Evolutionary conservation across 1,140 invertebrate species (phyloP).

Genomic region (Acromyrmex heyeri): DNA sequence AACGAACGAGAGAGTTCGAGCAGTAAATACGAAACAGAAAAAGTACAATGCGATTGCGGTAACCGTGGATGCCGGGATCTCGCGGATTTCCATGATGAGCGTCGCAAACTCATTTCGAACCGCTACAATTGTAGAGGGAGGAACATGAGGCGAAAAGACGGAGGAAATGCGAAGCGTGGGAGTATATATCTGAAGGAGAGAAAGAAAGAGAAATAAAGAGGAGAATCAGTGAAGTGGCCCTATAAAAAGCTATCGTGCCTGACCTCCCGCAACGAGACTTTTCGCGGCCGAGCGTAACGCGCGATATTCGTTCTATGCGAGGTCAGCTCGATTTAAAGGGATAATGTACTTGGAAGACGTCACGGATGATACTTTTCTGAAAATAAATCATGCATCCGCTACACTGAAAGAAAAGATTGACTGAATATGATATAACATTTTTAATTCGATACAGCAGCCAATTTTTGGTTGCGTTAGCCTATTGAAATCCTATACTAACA

Average conservation of each 20-base stretch:
- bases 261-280: conserved; percentile 83
- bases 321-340: neutral
- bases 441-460: too few relatives aligned
- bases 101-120: conserved; percentile 51
- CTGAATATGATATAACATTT: too few relatives aligned
- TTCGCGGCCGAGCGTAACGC: conserved; percentile 75
- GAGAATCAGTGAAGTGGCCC: conserved; percentile 69
- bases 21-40: conserved; percentile 42
- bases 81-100: conserved; percentile 47
- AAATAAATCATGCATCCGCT: neutral
- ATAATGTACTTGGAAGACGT: neutral
- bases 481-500: too few relatives aligned
- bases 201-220: conserved; percentile 40
- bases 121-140: conserved; percentile 23
- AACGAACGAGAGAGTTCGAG: conserved; percentile 33
- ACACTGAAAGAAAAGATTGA: too few relatives aligned
- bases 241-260: conserved; percentile 84
- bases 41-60: conserved; percentile 6
- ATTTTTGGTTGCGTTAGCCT: too few relatives aligned
- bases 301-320: conserved; percentile 67
- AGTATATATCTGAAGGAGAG: conserved; percentile 36
- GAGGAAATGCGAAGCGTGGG: conserved; percentile 31
- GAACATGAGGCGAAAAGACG: conserved; percentile 25
- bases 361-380: too few relatives aligned
- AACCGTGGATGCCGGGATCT: conserved; percentile 13